Evolutionary conservation across 2,113 vertebrate species (phyloP), one percentile per base, ranked within the genome.

Genomic region (Arothron firmamentum): DNA sequence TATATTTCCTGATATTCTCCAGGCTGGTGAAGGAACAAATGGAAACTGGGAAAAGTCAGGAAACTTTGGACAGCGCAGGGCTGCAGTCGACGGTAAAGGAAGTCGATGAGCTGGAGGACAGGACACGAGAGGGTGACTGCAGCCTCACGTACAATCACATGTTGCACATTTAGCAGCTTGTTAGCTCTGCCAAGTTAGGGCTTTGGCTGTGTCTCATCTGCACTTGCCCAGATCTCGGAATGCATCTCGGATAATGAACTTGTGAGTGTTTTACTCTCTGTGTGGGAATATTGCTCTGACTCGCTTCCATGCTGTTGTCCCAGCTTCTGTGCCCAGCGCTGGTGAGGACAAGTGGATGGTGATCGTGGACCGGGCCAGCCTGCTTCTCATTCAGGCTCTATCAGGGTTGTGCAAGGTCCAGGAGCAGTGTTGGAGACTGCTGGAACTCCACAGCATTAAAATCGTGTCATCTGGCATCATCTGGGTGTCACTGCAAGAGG

Each of bases 401-500:
- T 74, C 67, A 47, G 79, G 65, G 13, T 42, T 91, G 17, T 50
- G 66, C 17, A 79, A 42, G 52, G 70, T 76, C 15, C 93, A 90
- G 70, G 90, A 87, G 23, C 74, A 88, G 23, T 49, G 64, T 64
- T 90, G 92, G 90, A 82, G 83, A 43, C 3, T 91, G 46, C 78
- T 93, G 77, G 92, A 94, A 70, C 87, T 91, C 42, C 91, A 92
- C 61, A 87, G 90, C 75, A 54, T 89, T 15, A 91, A 92, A 77
- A 83, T 92, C 0, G 77, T 88, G 16, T 88, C 90, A 1, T 70
- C 83, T 0, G 84, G 74, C 51, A 88, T 90, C 69, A 81, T 92
- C 70, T 90, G 91, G 91, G 89, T 92, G 61, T 85, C 84, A 0
- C 67, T 92, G 51, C 75, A 90, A 60, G 92, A 91, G 91, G 92